These are phyloP conservation scores for Drosophila kohkoa DNA, from an alignment of 1,140 invertebrate species.

Conservation along the genomic window DNA sequence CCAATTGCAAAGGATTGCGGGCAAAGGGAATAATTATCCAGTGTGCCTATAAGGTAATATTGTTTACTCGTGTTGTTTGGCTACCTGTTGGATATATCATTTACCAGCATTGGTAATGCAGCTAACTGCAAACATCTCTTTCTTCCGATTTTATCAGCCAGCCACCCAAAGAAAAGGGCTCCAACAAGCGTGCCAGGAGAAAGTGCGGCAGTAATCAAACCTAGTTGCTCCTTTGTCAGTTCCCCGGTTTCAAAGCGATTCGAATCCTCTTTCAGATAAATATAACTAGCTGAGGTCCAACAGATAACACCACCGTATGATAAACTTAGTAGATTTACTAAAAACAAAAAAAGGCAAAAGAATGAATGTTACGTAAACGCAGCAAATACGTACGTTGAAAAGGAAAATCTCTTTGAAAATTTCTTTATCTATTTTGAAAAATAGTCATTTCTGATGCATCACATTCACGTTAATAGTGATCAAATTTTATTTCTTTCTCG, in stretches of 20 bases:
- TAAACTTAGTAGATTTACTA: background rate
- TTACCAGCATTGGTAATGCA: conserved; percentile 53
- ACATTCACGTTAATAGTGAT: too few relatives aligned
- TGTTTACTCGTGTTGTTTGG: too few relatives aligned
- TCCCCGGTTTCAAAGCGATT: conserved; percentile 24
- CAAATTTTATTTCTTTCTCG: too few relatives aligned
- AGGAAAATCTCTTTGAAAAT: background rate
- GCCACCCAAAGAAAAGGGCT: conserved; percentile 85
- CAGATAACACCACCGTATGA: conserved; percentile 4
- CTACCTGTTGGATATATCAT: background rate
- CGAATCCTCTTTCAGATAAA: conserved; percentile 78
- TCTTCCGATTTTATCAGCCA: conserved; percentile 85
- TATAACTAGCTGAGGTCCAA: background rate
- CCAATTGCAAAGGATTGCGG: conserved; percentile 59
- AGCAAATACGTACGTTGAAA: background rate
- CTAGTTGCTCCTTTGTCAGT: conserved; percentile 82
- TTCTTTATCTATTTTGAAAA: background rate
- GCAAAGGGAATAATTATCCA: conserved; percentile 75
- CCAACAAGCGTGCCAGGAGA: conserved; percentile 85
- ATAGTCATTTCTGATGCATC: too few relatives aligned
- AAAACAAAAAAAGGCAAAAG: background rate
- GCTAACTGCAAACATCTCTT: conserved; percentile 51
- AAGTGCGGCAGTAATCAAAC: conserved; percentile 86
- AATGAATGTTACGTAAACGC: background rate
- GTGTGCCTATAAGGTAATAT: too few relatives aligned